Percentiles rank a stretch among this genome's conserved stretches.
phyloP scores from a whole-genome alignment of 2,797 vertebrate genomes.

The Menidia menidia region DNA sequence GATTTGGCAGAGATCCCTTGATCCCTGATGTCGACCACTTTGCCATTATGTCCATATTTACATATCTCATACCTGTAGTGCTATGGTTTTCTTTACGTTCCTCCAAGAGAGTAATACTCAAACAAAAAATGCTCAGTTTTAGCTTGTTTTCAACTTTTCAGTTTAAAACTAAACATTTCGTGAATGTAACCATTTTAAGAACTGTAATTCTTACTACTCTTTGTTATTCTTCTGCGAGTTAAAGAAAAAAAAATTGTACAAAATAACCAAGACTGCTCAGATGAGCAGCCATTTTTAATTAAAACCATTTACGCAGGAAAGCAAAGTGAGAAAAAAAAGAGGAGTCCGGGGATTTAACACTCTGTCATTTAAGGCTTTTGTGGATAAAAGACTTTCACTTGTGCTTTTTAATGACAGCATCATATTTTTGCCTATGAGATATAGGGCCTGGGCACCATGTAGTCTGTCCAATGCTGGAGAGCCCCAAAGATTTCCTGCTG shows the following conservation, averaged over 20 bases:
- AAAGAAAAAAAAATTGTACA: conserved; percentile 60
- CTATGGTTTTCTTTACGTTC: conserved; percentile 12
- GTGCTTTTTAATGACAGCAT: conserved; percentile 71
- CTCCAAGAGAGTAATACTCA: conserved; percentile 9
- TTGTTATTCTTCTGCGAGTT: conserved; percentile 41
- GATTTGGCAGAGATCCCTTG: conserved; percentile 58
- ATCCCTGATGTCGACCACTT: conserved; percentile 70
- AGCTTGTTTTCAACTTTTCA: conserved; percentile 25
- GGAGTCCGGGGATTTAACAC: conserved; percentile 69
- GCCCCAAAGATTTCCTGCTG: conserved; percentile 39
- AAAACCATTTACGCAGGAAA: conserved; percentile 78
- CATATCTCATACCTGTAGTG: conserved; percentile 25
- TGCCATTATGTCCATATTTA: conserved; percentile 50
- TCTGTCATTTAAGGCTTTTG: conserved; percentile 67
- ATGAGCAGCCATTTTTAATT: conserved; percentile 77
- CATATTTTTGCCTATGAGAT: conserved; percentile 67
- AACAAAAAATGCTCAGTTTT: conserved; percentile 13
- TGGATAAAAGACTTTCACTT: conserved; percentile 70
- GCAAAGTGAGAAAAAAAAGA: conserved; percentile 62
- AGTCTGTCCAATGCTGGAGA: conserved; percentile 34
- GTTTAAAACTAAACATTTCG: conserved; percentile 37
- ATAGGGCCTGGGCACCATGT: conserved; percentile 29
- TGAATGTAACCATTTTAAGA: conserved; percentile 25
- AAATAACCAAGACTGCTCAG: conserved; percentile 66
- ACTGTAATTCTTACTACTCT: not conserved